These are phyloP conservation scores for Perccottus glenii DNA, from an alignment of 2,113 vertebrate genomes.

Conservation along the genomic window DNA sequence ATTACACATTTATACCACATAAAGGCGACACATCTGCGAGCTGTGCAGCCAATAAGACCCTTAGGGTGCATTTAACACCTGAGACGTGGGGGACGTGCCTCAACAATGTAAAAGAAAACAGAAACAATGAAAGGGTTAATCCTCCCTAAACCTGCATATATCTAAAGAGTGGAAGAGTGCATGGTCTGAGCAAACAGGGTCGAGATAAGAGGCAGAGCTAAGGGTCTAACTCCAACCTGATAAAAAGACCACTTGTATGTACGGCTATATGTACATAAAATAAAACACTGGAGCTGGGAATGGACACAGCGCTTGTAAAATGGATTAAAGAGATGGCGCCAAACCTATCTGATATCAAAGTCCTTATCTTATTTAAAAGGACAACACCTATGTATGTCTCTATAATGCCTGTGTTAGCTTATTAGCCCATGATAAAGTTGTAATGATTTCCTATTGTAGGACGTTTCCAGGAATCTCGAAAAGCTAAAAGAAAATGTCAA, in stretches of 20 bases:
- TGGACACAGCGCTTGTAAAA: neutral
- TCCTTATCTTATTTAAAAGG: neutral
- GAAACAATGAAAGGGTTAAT: constrained; percentile 66
- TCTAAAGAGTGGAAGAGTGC: constrained; percentile 67
- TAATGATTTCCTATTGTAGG: constrained; percentile 13
- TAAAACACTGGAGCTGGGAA: neutral
- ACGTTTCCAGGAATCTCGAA: no score
- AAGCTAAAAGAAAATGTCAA: no score
- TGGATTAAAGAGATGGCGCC: neutral
- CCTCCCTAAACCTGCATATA: constrained; percentile 45
- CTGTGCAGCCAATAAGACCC: constrained; percentile 8
- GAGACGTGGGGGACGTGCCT: constrained; percentile 23
- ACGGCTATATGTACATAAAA: constrained; percentile 9
- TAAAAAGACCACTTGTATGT: constrained; percentile 60
- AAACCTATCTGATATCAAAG: neutral
- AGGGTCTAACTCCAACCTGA: constrained; percentile 83
- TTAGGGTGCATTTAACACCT: constrained; percentile 36
- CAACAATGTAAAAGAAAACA: constrained; percentile 34
- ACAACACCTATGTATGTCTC: no score
- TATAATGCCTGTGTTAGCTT: no score
- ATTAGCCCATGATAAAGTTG: no score
- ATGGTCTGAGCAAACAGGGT: constrained; percentile 77
- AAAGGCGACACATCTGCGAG: constrained; percentile 3
- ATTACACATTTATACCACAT: neutral
- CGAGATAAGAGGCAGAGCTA: constrained; percentile 72